Conservation (phyloP, 2,797 vertebrate genomes). For the Margarornis squamiger region DNA sequence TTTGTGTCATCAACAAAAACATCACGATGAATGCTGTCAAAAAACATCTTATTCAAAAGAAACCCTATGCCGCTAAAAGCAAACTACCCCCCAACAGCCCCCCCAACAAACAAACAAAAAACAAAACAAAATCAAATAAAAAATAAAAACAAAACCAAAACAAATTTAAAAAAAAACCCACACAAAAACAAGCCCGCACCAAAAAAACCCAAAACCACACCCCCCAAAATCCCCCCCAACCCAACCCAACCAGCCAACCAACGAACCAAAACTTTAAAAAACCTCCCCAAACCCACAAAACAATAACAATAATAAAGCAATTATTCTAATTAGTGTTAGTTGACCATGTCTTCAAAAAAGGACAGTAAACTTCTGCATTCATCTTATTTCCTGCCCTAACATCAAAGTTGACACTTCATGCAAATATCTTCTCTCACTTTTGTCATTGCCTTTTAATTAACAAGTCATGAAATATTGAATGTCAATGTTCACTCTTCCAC, state of each 20-base stretch:
- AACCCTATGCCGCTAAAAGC: background rate
- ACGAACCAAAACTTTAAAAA: background rate
- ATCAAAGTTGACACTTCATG: background rate
- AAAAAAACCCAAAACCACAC: too few relatives aligned
- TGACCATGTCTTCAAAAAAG: background rate
- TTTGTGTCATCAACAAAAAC: background rate
- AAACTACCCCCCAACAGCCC: too few relatives aligned
- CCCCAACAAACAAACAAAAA: background rate
- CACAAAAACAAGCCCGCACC: too few relatives aligned
- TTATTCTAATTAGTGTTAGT: background rate
- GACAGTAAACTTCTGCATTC: background rate
- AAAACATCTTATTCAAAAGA: background rate
- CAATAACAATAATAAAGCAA: background rate
- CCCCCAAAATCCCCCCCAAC: too few relatives aligned
- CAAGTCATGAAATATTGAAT: background rate
- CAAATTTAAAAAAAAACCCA: background rate
- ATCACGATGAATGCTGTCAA: background rate
- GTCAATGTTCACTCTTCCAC: background rate
- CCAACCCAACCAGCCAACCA: too few relatives aligned
- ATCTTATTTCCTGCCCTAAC: background rate
- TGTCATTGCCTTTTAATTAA: background rate
- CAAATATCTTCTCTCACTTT: background rate
- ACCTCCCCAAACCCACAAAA: fast-evolving
- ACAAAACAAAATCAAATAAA: background rate
- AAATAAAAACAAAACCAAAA: background rate